Base-by-base conservation (phyloP, 2,888 invertebrate genomes). In the Caenorhabditis uteleia region DNA sequence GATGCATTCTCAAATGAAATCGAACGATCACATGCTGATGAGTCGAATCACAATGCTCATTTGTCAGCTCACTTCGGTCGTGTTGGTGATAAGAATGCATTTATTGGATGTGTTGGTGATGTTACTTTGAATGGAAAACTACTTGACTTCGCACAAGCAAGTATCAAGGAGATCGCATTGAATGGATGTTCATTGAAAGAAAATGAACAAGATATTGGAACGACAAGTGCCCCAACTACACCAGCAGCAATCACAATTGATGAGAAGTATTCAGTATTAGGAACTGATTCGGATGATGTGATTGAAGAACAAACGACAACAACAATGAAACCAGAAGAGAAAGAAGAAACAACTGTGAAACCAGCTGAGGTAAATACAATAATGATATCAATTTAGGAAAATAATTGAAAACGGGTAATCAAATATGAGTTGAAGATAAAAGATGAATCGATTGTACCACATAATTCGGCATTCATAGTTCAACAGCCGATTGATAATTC, bases 61-160 rank as follows among this genome's bases (percentile, higher is more conserved):
- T 45, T 46, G 1, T 53, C 66, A 3, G 59, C 55, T 3, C 47
- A 44, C 18, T 56, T 64, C 49, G 66, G 65, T 47, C 61, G 56
- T 21, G 42, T 42, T 20, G 64, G 50, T 23, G 86, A 89, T 0
- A 90, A 26, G 14, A 42, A 29, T 2, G 51, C 68, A 10, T 92
- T 94, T 83, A 86, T 88, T 25, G 97, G 97, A 1, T 97, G 97
- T 84, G 89, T 98, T 39, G 92, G 91, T 0, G 95, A 97, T 84
- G 90, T 92, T 1, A 92, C 92, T 0, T 86, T 95, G 48, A 93
- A 95, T 83, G 91, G 91, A 1, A 87, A 88, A 56, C 61, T 80
- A 33, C 62, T 79, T 25, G 77, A 78, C 34, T 82, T 81, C 33
- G 67, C 77, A n/a, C 59, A 68, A 65, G 65, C 74, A 7, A 58